These are phyloP conservation scores for Hucho hucho DNA, from an alignment of 2,113 vertebrate species.

Conservation along the genomic window DNA sequence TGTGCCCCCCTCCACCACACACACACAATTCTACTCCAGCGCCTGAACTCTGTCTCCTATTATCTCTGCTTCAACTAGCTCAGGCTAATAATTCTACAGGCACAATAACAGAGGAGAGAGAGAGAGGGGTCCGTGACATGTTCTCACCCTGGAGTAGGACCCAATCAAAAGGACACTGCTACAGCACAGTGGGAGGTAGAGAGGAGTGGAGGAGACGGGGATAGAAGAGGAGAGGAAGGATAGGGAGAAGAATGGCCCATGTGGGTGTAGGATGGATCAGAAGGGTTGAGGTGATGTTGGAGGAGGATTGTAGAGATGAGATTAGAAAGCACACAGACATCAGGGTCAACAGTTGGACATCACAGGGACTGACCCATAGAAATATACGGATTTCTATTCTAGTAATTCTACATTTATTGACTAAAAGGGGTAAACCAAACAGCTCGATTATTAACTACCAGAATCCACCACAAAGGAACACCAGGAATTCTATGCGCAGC, in stretches of 20 bases:
- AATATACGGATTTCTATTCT: too few species aligned
- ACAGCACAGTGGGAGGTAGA: slow-evolving; percentile 3
- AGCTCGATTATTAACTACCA: too few species aligned
- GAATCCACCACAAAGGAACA: too few species aligned
- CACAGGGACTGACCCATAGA: too few species aligned
- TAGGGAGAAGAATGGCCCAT: background rate
- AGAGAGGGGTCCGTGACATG: slow-evolving; percentile 3
- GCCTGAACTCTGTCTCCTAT: slow-evolving; percentile 50
- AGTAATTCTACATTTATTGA: too few species aligned
- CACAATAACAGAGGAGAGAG: slow-evolving; percentile 10
- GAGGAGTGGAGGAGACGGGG: background rate
- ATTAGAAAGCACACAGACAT: too few species aligned
- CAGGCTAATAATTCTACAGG: slow-evolving; percentile 39
- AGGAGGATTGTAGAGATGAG: too few species aligned
- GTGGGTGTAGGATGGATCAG: background rate
- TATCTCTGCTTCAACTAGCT: slow-evolving; percentile 46
- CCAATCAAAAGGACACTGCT: slow-evolving; percentile 42
- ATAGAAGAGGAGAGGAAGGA: background rate
- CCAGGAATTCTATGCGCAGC: too few species aligned
- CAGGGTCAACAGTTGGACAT: too few species aligned
- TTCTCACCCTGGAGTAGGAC: slow-evolving; percentile 6
- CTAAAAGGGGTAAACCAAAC: too few species aligned
- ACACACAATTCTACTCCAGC: slow-evolving; percentile 3
- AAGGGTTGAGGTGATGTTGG: slow-evolving; percentile 4
- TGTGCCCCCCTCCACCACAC: background rate